Evolutionary conservation across 1,140 invertebrate species (phyloP).

Genomic region (Maniola jurtina): DNA sequence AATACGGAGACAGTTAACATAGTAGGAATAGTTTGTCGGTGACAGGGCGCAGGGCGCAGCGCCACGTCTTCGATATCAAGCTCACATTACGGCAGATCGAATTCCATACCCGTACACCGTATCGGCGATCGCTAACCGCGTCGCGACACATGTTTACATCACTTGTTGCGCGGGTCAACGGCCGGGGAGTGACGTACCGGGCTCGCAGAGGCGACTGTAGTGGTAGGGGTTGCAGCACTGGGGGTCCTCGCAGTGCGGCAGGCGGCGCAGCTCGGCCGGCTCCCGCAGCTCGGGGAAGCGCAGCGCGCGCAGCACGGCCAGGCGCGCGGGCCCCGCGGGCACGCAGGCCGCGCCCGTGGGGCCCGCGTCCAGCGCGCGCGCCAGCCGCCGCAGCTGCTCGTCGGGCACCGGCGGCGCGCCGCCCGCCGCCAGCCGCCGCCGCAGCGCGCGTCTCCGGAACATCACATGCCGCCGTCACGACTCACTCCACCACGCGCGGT

Average conservation of each 20-base stretch:
- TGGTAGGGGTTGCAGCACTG: slow-evolving; percentile 91
- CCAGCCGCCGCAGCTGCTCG: slow-evolving; percentile 52
- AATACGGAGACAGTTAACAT: slow-evolving; percentile 28
- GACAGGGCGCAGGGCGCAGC: neutral
- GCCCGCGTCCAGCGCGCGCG: slow-evolving; percentile 56
- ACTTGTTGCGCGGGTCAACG: slow-evolving; percentile 49
- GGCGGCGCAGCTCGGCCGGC: slow-evolving; percentile 82
- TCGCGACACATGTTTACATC: slow-evolving; percentile 46
- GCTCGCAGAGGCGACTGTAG: slow-evolving; percentile 87
- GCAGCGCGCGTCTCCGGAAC: slow-evolving; percentile 72
- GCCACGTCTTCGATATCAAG: slow-evolving; percentile 18
- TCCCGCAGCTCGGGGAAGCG: slow-evolving; percentile 85
- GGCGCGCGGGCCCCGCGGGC: slow-evolving; percentile 39
- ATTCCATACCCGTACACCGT: no score
- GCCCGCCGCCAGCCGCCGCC: slow-evolving; percentile 66
- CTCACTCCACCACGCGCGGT: slow-evolving; percentile 17
- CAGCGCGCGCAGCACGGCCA: slow-evolving; percentile 80
- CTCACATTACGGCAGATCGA: neutral
- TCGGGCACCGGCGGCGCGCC: slow-evolving; percentile 55
- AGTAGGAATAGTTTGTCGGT: slow-evolving; percentile 2
- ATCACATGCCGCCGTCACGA: slow-evolving; percentile 65
- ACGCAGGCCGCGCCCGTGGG: slow-evolving; percentile 47
- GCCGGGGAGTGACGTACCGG: slow-evolving; percentile 80
- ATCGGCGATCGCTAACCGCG: slow-evolving; percentile 10
- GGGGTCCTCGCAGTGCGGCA: slow-evolving; percentile 82